Conservation (phyloP, 1,140 invertebrate genomes). For the Stenopsyche tienmushanensis region DNA sequence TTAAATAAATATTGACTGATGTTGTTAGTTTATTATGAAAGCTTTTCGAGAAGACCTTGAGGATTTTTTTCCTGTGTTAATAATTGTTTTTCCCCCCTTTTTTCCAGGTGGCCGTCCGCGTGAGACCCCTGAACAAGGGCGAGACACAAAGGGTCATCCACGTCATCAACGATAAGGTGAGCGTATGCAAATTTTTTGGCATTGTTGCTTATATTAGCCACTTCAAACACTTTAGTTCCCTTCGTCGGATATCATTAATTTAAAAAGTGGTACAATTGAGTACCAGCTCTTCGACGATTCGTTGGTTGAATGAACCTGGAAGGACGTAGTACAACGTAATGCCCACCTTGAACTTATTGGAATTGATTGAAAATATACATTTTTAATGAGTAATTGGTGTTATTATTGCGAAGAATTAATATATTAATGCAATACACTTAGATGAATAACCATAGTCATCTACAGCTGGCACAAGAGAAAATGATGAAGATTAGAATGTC, state of each 20-base stretch:
- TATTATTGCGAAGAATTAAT: no score
- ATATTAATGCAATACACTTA: no score
- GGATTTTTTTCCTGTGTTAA: no score
- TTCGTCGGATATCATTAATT: background rate
- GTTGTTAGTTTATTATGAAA: no score
- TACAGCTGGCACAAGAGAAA: no score
- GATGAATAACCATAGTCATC: no score
- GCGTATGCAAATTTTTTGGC: background rate
- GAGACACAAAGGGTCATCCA: slow-evolving; percentile 54
- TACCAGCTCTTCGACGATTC: background rate
- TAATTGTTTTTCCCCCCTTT: no score
- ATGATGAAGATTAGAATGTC: no score
- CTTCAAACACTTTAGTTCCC: background rate
- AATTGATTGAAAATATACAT: background rate
- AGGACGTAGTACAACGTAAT: background rate
- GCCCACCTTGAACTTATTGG: background rate
- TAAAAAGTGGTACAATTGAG: background rate
- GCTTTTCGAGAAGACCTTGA: no score
- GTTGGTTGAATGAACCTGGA: background rate
- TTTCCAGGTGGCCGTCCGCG: slow-evolving; percentile 53
- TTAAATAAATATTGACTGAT: no score
- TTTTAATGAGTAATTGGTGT: background rate
- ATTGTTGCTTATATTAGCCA: background rate
- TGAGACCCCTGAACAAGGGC: slow-evolving; percentile 50
- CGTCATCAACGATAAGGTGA: slow-evolving; percentile 56